Base-by-base conservation (phyloP, 1,140 invertebrate species). In the Achatina immaculata region DNA sequence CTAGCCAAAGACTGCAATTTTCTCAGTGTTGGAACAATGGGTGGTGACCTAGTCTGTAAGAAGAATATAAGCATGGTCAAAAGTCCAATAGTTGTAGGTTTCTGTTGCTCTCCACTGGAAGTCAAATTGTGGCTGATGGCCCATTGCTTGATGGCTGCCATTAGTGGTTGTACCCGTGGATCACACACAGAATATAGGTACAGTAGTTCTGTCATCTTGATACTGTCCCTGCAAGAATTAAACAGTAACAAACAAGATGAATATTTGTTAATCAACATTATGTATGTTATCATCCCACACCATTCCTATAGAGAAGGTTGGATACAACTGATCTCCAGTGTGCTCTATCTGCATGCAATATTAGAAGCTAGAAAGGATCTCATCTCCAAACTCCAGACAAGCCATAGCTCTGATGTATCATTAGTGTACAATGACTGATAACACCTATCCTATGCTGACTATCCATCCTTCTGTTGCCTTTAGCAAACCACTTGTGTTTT, bases 201-300 rank as follows among this genome's bases (percentile, higher is more conserved):
- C 31, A 78, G 58, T 21, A 78, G 24, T 28, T 78, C 75, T 31
- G 75, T 78, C 75, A 78, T 78, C 31, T 78, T 78, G 6, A 78
- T 78, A 28, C 75, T 78, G 58, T 78, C 75, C 42, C 75, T 78
- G 31, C 6, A 28, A 45, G 28, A 73, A 73, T 38, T 7, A 51
- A 28, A 72, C 69, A 72, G 9, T 19, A 72, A 31, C 11, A 51
- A 51, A 51, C 48, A 51, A 51, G 48, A 51, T 11, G 11, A 14
- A 51, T 51, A n/a, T n/a, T n/a, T n/a, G n/a, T n/a, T n/a, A n/a
- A n/a, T n/a, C n/a, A n/a, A n/a, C n/a, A n/a, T n/a, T n/a, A n/a
- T n/a, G n/a, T n/a, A n/a, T n/a, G n/a, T n/a, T n/a, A n/a, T n/a
- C n/a, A n/a, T n/a, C n/a, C n/a, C n/a, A n/a, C n/a, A n/a, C n/a